Evolutionary conservation across 1,140 invertebrate species (phyloP), one percentile per base, ranked within the genome.

Genomic region (Drosophila simulans): DNA sequence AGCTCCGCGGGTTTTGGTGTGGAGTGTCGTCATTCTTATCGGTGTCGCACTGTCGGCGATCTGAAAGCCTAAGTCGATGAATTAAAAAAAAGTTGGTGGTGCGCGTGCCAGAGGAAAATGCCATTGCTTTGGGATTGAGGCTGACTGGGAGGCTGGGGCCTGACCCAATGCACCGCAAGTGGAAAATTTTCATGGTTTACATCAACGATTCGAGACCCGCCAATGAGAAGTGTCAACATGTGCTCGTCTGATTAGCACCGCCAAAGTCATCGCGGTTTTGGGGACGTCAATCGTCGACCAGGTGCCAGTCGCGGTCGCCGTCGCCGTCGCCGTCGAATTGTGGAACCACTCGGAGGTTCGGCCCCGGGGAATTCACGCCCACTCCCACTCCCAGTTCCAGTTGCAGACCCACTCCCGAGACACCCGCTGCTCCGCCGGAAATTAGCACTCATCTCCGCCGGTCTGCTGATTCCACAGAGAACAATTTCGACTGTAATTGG

Each of bases 181-280:
- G 84, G 84, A 88, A 88, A 88, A 83, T 89, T 88, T 84, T 65
- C 62, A 62, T 80, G 56, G 74, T 89, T 83, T 89, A 89, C 76
- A 77, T 62, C 65, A 77, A 79, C 82, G 77, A 69, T 65, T 89
- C 42, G 77, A 83, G 62, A 37, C 15, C 66, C 71, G 79, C 64
- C 65, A 89, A 88, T 83, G 56, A 80, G 48, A 43, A 80, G 81
- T 69, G 69, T 89, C 69, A 88, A 88, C 81, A 81, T 82, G 55
- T 86, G 55, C 56, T 68, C 46, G 25, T 37, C 69, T 89, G 80
- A 89, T 88, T 88, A 88, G 63, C 83, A 88, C 80, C 73, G 46
- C 49, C 60, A 53, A 66, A 66, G 71, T 65, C 72, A 72, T 75
- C 72, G 70, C 72, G 71, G 59, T 75, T 70, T 70, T 70, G 51